These are phyloP conservation scores for Apodemia duryi DNA, from an alignment of 2,888 invertebrate genomes.

Conservation along the genomic window DNA sequence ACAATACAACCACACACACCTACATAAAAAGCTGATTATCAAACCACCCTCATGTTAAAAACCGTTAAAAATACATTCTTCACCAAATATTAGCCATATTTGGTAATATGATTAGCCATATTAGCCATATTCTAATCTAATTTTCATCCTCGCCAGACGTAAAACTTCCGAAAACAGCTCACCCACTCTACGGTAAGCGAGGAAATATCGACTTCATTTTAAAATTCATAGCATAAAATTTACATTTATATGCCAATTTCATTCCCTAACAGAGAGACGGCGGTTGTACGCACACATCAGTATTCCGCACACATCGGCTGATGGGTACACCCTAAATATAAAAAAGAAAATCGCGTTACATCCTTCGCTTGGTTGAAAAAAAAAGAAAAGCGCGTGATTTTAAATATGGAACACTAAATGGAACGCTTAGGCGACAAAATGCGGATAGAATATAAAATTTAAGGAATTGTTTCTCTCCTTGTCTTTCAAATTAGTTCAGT, in stretches of 20 bases:
- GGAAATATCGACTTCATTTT: slow-evolving; percentile 78
- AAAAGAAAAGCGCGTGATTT: slow-evolving; percentile 70
- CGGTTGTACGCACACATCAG: slow-evolving; percentile 74
- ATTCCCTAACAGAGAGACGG: slow-evolving; percentile 74
- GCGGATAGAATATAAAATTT: slow-evolving; percentile 79
- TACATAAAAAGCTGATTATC: neutral
- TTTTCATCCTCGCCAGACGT: slow-evolving; percentile 62
- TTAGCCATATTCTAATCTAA: slow-evolving; percentile 74
- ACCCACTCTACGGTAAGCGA: slow-evolving; percentile 53
- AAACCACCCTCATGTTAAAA: slow-evolving; percentile 7
- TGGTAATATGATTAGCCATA: no score
- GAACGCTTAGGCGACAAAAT: slow-evolving; percentile 80
- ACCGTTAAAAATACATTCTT: slow-evolving; percentile 61
- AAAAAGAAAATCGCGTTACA: slow-evolving; percentile 63
- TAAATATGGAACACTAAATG: slow-evolving; percentile 80
- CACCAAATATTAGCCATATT: slow-evolving; percentile 59
- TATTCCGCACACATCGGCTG: slow-evolving; percentile 67
- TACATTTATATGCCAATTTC: slow-evolving; percentile 80
- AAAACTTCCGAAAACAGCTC: slow-evolving; percentile 62
- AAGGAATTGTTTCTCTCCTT: slow-evolving; percentile 58
- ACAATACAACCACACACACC: neutral
- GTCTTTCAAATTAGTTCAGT: slow-evolving; percentile 41
- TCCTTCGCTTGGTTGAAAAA: slow-evolving; percentile 60
- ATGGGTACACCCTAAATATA: slow-evolving; percentile 52
- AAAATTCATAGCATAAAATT: slow-evolving; percentile 80